phyloP scores from a whole-genome alignment of 2,888 invertebrate genomes.

The Aphrophora alni region DNA sequence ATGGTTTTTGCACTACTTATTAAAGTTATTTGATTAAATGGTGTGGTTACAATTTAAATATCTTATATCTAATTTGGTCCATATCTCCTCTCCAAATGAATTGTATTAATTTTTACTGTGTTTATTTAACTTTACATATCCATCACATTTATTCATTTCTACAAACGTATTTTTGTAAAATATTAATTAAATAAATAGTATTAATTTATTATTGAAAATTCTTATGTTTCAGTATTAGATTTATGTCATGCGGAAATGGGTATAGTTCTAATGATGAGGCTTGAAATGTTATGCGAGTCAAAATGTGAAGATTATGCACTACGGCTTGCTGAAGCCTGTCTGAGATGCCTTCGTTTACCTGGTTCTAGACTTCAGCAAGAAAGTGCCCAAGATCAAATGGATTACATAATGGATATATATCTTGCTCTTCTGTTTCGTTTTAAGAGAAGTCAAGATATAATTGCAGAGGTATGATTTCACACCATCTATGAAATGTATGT shows the following conservation, averaged over 20 bases:
- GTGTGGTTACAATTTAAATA: too few species aligned
- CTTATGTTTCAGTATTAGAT: slow-evolving; percentile 59
- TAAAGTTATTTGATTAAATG: too few species aligned
- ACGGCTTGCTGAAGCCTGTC: slow-evolving; percentile 63
- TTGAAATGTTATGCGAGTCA: slow-evolving; percentile 67
- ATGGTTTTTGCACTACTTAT: too few species aligned
- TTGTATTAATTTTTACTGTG: too few species aligned
- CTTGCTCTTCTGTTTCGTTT: slow-evolving; percentile 65
- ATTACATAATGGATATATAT: slow-evolving; percentile 67
- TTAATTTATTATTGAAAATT: background rate
- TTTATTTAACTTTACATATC: too few species aligned
- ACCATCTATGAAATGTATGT: background rate
- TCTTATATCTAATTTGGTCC: too few species aligned
- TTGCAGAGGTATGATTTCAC: background rate
- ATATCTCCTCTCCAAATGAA: too few species aligned
- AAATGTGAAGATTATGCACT: slow-evolving; percentile 68
- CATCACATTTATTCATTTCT: too few species aligned
- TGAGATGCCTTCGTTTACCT: slow-evolving; percentile 60
- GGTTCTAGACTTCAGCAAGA: slow-evolving; percentile 28
- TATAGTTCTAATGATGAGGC: slow-evolving; percentile 65
- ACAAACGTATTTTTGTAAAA: too few species aligned
- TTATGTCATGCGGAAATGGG: slow-evolving; percentile 69
- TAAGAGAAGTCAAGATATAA: slow-evolving; percentile 61
- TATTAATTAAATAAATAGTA: too few species aligned
- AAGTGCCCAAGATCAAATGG: slow-evolving; percentile 58